phyloP scores from a whole-genome alignment of 2,113 vertebrate species.

The Limnothrissa miodon region DNA sequence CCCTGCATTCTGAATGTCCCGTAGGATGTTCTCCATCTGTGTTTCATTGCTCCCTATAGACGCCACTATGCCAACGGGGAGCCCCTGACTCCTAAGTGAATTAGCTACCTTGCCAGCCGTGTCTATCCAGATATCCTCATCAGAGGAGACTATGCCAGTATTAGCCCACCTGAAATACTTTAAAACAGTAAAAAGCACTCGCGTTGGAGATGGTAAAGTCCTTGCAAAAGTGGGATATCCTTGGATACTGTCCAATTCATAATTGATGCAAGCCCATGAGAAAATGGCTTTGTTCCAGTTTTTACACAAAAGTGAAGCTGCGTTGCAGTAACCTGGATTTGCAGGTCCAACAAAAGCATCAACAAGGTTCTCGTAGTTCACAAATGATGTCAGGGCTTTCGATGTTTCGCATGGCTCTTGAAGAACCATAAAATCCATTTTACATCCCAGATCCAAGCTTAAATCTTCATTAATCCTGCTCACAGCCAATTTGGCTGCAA shows the following conservation, averaged over 20 bases:
- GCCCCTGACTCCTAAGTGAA: conserved; percentile 71
- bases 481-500: conserved; percentile 78
- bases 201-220: conserved; percentile 73
- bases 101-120: conserved; percentile 74
- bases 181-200: conserved; percentile 77
- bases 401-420: conserved; percentile 83
- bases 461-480: conserved; percentile 76
- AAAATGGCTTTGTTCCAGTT: conserved; percentile 87
- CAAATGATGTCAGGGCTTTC: conserved; percentile 76
- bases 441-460: conserved; percentile 68
- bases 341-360: conserved; percentile 81
- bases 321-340: conserved; percentile 85
- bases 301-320: conserved; percentile 74
- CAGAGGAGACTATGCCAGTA: conserved; percentile 80
- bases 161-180: conserved; percentile 87
- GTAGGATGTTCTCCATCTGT: conserved; percentile 68
- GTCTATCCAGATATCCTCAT: conserved; percentile 83
- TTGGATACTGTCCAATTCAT: conserved; percentile 72
- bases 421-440: conserved; percentile 78
- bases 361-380: conserved; percentile 68
- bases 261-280: conserved; percentile 81
- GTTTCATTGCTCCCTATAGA: conserved; percentile 69
- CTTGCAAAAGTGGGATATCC: conserved; percentile 73
- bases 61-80: conserved; percentile 77
- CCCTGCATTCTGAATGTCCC: conserved; percentile 68